Base-by-base conservation (phyloP, 2,113 vertebrate genomes). In the Callipepla californica region DNA sequence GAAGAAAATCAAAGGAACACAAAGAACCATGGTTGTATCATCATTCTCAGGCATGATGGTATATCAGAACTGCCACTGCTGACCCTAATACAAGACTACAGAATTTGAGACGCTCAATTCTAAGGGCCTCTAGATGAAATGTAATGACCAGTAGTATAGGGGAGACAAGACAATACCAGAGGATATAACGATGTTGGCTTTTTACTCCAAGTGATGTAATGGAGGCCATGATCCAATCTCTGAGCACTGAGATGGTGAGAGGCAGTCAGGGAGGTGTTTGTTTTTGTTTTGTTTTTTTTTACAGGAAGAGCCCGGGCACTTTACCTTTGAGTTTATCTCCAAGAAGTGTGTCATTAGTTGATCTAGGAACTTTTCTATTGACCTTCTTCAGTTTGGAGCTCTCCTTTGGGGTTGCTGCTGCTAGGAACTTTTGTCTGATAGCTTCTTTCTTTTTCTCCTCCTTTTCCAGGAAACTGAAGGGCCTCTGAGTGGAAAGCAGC, bases 401-500 rank as follows among this genome's bases (percentile, higher is more conserved):
- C 50, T 97, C 79, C 55, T 92, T 94, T 75, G 95, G 78, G 50
- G 96, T 85, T 55, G 96, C 59, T 57, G 95, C 44, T 19, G 94
- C 85, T 88, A 95, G 89, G 62, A 97, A 94, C 91, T 94, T 97
- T 78, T 96, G 95, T 61, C 85, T 91, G 65, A 95, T 88, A 65
- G 97, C 98, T 90, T 98, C 97, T 84, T 95, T 98, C 96, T 94
- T 98, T 87, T 96, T 97, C 11, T 98, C 97, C 75, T 99, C 98
- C 96, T 98, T 98, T 87, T 98, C 96, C 75, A 98, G 79, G 96
- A 99, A 99, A 69, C 97, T 98, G 96, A 99, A 99, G 63, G 99
- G 99, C 95, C 97, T 98, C 95, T 99, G 98, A 67, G 96, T 98
- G 32, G 99, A 98, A 66, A 99, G 96, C 34, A 99, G 98, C 82